Percentiles rank a stretch among this genome's conserved stretches.
These are phyloP conservation scores for Drosophila prostipennis DNA, from an alignment of 2,888 invertebrate species.

Conservation along the genomic window DNA sequence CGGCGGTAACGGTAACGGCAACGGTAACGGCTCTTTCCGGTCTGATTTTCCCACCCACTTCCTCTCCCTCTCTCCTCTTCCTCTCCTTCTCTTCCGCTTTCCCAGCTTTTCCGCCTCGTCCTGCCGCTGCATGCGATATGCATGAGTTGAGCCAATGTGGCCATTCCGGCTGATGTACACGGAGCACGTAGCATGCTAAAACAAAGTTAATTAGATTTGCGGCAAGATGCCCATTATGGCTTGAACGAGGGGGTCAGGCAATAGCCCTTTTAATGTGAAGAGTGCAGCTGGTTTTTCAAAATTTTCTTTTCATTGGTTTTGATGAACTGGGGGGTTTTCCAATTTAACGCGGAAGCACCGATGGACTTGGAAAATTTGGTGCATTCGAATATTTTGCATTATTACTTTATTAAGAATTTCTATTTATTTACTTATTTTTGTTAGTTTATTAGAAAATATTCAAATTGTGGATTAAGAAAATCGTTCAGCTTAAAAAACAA, in stretches of 20 bases:
- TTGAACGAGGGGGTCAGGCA: not conserved
- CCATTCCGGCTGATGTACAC: constrained; percentile 48
- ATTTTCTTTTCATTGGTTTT: constrained; percentile 31
- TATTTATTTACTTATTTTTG: too few species aligned
- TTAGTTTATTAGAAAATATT: too few species aligned
- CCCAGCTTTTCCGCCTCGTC: not conserved
- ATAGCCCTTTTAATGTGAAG: constrained; percentile 34
- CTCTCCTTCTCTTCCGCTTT: constrained; percentile 7
- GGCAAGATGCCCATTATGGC: constrained; percentile 73
- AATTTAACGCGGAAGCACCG: not conserved
- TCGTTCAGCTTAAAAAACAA: too few species aligned
- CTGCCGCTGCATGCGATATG: constrained; percentile 36
- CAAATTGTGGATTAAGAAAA: too few species aligned
- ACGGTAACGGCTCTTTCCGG: constrained; percentile 54
- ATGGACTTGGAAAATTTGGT: not conserved
- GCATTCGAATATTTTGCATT: not conserved
- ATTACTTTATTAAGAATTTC: too few species aligned
- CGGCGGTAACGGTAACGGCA: constrained; percentile 32
- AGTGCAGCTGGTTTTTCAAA: constrained; percentile 31
- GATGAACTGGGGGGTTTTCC: not conserved
- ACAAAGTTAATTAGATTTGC: constrained; percentile 79
- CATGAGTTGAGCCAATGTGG: constrained; percentile 48
- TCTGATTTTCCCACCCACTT: constrained; percentile 34
- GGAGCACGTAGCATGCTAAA: constrained; percentile 67
- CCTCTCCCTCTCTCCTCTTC: not conserved